Base-by-base conservation (phyloP, 2,113 vertebrate genomes). In the Oceanites oceanicus region DNA sequence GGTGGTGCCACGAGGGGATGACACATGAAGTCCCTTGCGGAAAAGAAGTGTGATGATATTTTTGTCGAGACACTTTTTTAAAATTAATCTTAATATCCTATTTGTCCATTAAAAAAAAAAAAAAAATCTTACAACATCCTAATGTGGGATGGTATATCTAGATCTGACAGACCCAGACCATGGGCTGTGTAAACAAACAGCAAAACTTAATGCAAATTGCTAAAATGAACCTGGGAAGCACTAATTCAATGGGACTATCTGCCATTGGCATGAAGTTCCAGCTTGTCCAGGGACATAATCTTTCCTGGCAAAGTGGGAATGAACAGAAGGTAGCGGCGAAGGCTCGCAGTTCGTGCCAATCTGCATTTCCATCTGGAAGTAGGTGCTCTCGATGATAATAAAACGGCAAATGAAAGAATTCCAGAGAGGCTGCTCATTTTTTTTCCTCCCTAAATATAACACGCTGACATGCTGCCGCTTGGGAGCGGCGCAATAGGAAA, bases 281-380 rank as follows among this genome's bases (percentile, higher is more conserved):
- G 68, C 93, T 94, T 78, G 89, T 90, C 86, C 30, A 3, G 79
- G 94, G 78, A 56, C 13, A 27, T 94, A 42, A 96, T 96, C 90
- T 32, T 59, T 66, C 66, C 85, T 97, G 97, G 97, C 95, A 96
- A 68, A 88, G 92, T 34, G 2, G 95, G 70, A 82, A n/a, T 29
- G 96, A 97, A 75, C 97, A 98, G 98, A 97, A 97, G 97, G 97
- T 13, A 75, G 68, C 2, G 15, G 81, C 3, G n/a, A 84, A 90
- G 73, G 82, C 96, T 95, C 9, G 9, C 38, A 14, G 63, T 23
- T 80, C 22, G 21, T 55, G 90, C 94, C 97, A 96, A 55, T 52
- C 94, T 94, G 93, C 45, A 17, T 96, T 95, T 88, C 97, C 94
- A 97, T 97, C 95, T 97, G 97, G 96, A 91, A 25, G 75, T 65